A percentile compares a stretch with the other conserved stretches of the same genome.
These are phyloP conservation scores for Nothobranchius furzeri DNA, from an alignment of 2,113 vertebrate species.

Conservation along the genomic window DNA sequence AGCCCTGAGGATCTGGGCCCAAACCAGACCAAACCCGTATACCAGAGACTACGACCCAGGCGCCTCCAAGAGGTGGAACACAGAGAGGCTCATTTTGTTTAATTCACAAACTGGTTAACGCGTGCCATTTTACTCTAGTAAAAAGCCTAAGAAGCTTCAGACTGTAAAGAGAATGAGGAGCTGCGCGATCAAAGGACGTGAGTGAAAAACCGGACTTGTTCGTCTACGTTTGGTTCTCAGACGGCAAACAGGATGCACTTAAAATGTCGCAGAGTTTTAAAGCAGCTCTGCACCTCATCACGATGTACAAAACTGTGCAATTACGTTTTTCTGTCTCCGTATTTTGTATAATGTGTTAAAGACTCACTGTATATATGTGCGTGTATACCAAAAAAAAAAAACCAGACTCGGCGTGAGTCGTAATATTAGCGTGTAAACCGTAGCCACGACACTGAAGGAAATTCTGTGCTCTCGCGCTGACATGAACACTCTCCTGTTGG, in stretches of 20 bases:
- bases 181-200: conserved; percentile 10
- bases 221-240: conserved; percentile 33
- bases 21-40: conserved; percentile 81
- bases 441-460: conserved; percentile 47
- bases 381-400: conserved; percentile 75
- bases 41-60: conserved; percentile 89
- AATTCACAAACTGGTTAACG: conserved; percentile 39
- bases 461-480: conserved; percentile 61
- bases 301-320: conserved; percentile 74
- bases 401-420: conserved; percentile 30
- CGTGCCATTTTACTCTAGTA: conserved; percentile 29
- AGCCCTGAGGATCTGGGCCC: conserved; percentile 76
- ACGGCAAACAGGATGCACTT: conserved; percentile 75
- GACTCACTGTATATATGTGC: conserved; percentile 55
- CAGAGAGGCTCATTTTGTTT: conserved; percentile 95
- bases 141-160: conserved; percentile 9
- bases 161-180: conserved; percentile 26
- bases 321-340: conserved; percentile 56
- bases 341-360: conserved; percentile 53
- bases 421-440: conserved; percentile 46
- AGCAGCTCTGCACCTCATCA: conserved; percentile 49
- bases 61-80: conserved; percentile 92
- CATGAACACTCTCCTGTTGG: conserved; percentile 24
- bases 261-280: conserved; percentile 58
- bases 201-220: conserved; percentile 21